Conservation (phyloP, 2,888 invertebrate genomes). For the Trisateles emortualis region DNA sequence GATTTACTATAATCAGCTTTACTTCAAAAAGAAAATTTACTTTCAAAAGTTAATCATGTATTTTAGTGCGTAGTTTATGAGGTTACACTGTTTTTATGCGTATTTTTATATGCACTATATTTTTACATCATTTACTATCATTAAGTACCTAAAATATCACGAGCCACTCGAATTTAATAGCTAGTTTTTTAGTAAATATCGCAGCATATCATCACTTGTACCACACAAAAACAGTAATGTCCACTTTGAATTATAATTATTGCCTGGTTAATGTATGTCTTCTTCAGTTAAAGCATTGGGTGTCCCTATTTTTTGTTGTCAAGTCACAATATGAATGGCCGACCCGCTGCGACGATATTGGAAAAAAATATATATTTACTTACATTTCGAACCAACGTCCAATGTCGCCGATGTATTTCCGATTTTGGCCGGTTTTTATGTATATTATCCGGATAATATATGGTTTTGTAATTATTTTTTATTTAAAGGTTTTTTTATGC, state of each 20-base stretch:
- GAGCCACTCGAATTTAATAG: too few relatives aligned
- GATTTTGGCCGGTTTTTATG: constrained; percentile 40
- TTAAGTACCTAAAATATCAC: too few relatives aligned
- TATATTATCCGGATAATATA: constrained; percentile 20
- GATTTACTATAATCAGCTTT: too few relatives aligned
- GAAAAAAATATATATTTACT: constrained; percentile 57
- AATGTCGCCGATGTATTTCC: constrained; percentile 47
- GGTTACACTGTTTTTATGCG: too few relatives aligned
- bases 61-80: too few relatives aligned
- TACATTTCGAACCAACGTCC: constrained; percentile 26
- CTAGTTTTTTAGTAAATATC: constrained; percentile 12
- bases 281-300: constrained; percentile 81
- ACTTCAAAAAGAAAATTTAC: too few relatives aligned
- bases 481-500: constrained; percentile 10
- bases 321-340: constrained; percentile 62
- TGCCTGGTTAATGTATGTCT: constrained; percentile 81
- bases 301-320: constrained; percentile 82
- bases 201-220: constrained; percentile 45
- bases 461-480: constrained; percentile 34
- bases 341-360: constrained; percentile 75
- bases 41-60: too few relatives aligned
- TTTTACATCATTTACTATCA: too few relatives aligned
- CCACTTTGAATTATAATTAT: constrained; percentile 85
- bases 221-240: constrained; percentile 64
- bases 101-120: too few relatives aligned